phyloP scores from a whole-genome alignment of 2,797 vertebrate genomes.

The Enteromius trimaculatus region DNA sequence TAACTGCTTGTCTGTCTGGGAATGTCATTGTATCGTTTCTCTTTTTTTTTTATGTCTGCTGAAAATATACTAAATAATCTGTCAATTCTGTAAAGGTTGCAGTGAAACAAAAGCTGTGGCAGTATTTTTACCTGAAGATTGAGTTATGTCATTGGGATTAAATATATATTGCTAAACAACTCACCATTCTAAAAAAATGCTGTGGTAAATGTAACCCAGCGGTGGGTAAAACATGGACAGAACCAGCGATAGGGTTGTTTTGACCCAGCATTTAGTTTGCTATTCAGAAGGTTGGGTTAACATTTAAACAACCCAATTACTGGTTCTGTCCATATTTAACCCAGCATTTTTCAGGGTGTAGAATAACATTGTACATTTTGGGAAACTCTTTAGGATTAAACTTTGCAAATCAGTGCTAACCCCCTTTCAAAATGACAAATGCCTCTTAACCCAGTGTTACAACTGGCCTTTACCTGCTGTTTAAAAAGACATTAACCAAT shows the following conservation, averaged over 20 bases:
- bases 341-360: background rate
- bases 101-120: background rate
- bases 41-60: background rate
- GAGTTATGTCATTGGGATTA: background rate
- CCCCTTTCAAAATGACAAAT: background rate
- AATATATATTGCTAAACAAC: background rate
- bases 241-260: no score
- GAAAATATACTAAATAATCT: background rate
- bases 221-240: no score
- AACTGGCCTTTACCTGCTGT: background rate
- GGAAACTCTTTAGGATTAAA: background rate
- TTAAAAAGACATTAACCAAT: slow-evolving; percentile 21
- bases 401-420: background rate
- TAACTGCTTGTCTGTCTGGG: slow-evolving; percentile 6
- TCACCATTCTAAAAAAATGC: background rate
- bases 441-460: background rate
- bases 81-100: background rate
- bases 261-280: no score
- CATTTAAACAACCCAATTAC: no score
- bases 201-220: no score
- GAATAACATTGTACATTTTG: background rate
- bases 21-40: background rate
- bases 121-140: background rate
- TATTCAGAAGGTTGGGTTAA: no score
- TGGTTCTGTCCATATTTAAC: no score